These are phyloP conservation scores for Bubalus kerabau DNA, from an alignment of 2,113 vertebrate species.

Conservation along the genomic window DNA sequence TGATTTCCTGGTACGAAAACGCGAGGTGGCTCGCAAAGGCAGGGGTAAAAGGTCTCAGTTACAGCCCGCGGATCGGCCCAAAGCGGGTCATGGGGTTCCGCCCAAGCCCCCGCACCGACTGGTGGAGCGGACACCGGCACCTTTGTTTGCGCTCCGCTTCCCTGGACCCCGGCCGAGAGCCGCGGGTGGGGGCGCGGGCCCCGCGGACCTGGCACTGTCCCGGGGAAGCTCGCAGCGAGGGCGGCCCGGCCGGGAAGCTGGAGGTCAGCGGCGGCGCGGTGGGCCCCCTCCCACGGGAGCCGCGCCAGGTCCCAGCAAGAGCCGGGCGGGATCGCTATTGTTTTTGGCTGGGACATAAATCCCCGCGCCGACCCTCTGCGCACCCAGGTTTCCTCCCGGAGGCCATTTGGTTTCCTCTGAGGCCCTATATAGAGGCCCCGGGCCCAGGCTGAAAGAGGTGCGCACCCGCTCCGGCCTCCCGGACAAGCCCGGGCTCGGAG, in stretches of 20 bases:
- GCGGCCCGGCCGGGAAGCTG: not conserved
- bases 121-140: not conserved
- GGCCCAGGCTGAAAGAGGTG: not conserved
- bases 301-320: conserved; percentile 44
- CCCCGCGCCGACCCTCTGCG: conserved; percentile 38
- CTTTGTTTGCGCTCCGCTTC: conserved; percentile 30
- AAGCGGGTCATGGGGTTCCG: not conserved
- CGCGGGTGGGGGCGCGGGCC: not conserved
- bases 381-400: conserved; percentile 60
- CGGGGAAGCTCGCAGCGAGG: not conserved
- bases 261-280: not conserved
- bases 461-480: not conserved
- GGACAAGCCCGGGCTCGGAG: not conserved
- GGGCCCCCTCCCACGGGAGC: conserved; percentile 52
- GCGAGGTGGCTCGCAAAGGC: not conserved
- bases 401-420: conserved; percentile 58
- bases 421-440: conserved; percentile 56
- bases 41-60: not conserved
- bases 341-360: conserved; percentile 60
- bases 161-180: not conserved
- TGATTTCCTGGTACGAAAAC: not conserved
- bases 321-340: conserved; percentile 56
- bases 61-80: not conserved
- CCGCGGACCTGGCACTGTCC: not conserved
- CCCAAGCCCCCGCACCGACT: not conserved